phyloP scores from a whole-genome alignment of 2,888 invertebrate genomes.

The Amphimallon solstitiale region DNA sequence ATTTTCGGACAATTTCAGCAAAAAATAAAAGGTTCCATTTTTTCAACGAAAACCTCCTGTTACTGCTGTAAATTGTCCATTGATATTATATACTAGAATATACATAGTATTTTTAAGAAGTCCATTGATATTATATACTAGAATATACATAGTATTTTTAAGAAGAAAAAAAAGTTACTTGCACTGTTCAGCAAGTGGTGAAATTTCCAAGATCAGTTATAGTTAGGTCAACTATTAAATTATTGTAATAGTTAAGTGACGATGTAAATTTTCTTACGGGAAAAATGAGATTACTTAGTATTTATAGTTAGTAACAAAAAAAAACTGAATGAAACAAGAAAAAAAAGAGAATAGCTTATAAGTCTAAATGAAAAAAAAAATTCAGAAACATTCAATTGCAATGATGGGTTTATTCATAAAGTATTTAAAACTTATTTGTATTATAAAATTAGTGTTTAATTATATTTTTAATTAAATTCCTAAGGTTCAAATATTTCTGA shows the following conservation, averaged over 20 bases:
- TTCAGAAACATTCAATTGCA: too few relatives aligned
- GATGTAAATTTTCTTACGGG: slow-evolving; percentile 32
- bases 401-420: too few relatives aligned
- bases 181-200: background rate
- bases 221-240: slow-evolving; percentile 6
- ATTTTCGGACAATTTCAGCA: slow-evolving; percentile 20
- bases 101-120: slow-evolving; percentile 15
- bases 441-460: too few relatives aligned
- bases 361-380: background rate
- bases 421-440: too few relatives aligned
- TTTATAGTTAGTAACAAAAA: slow-evolving; percentile 27
- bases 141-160: slow-evolving; percentile 10
- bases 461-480: too few relatives aligned
- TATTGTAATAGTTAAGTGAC: slow-evolving; percentile 15
- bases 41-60: slow-evolving; percentile 4
- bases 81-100: background rate
- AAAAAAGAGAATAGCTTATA: slow-evolving; percentile 22
- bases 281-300: slow-evolving; percentile 2
- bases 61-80: slow-evolving; percentile 10
- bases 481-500: too few relatives aligned
- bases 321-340: slow-evolving; percentile 4
- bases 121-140: background rate
- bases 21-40: background rate
- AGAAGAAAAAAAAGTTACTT: background rate
- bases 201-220: slow-evolving; percentile 8